Base-by-base conservation (phyloP, 2,888 invertebrate species). In the Cotesia congregata region DNA sequence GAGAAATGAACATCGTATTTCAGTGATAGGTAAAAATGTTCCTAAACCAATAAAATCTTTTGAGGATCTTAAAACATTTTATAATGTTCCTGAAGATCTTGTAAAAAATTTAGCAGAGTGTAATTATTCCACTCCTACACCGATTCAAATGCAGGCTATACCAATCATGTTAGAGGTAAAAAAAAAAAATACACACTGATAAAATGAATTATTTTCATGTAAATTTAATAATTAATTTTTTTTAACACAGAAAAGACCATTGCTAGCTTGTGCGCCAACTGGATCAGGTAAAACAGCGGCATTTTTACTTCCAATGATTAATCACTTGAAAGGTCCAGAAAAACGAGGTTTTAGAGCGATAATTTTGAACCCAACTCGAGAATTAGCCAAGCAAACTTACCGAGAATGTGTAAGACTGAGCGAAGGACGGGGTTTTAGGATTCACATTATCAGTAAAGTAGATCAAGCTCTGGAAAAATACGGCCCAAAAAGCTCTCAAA, bases 201-300 rank as follows among this genome's bases (percentile, higher is more conserved):
- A 17, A 17, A 17, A 17, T 17, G 17, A 17, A 17, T 17, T 17
- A 17, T 17, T 30, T 30, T 30, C 4, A 0, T 30, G 30, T 30
- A 30, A 30, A 30, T 30, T 15, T 38, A 41, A 69, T 77, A 38
- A 72, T 64, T 70, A 65, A 77, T 70, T 78, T 78, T 77, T 64
- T 75, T 62, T 20, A 69, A 77, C 77, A 71, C 72, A 95, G 93
- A 93, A 93, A 64, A 92, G 96, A 71, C 95, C 98, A 87, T 90
- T 98, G 50, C 92, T 99, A 84, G 98, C 97, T 0, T 97, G 97
- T 88, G 99, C 99, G 0, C 98, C 98, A 0, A 99, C 99, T 0
- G 99, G 99, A 1, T 98, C 98, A 0, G 99, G 99, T 6, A 99
- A 99, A 91, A 99, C 99, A 0, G 95, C 97, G 0, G 97, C 98